Conservation (phyloP, 1,140 invertebrate species). For the Nasonia giraulti region DNA sequence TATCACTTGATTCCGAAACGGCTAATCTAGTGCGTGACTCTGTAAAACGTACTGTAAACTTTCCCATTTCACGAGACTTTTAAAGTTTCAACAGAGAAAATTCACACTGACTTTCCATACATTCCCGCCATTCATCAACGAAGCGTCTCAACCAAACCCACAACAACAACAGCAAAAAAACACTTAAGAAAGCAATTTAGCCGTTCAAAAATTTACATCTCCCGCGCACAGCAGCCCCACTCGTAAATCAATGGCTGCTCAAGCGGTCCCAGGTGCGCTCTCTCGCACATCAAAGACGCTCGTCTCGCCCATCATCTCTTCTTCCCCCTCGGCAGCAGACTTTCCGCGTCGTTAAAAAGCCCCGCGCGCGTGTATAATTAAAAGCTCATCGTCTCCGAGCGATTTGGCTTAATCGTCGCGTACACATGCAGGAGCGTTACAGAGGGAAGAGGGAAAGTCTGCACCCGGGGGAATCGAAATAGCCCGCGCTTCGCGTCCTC, state of each 20-base stretch:
- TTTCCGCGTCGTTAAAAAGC: constrained; percentile 4
- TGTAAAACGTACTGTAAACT: not conserved
- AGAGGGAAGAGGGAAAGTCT: not conserved
- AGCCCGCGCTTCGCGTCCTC: not conserved
- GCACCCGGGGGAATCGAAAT: constrained; percentile 5
- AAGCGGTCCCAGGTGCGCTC: not conserved
- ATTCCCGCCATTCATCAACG: too few relatives aligned
- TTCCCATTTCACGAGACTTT: not conserved
- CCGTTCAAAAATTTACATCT: not conserved
- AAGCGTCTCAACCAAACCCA: too few relatives aligned
- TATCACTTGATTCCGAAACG: not conserved
- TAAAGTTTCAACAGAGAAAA: not conserved
- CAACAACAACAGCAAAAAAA: too few relatives aligned
- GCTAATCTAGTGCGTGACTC: not conserved
- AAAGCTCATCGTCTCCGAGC: constrained; percentile 8
- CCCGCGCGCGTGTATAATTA: constrained; percentile 4
- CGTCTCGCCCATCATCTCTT: not conserved
- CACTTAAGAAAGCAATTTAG: constrained; percentile 10
- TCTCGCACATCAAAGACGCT: constrained; percentile 11
- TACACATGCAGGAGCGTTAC: not conserved
- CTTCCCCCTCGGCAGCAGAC: not conserved
- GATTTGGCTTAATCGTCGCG: not conserved
- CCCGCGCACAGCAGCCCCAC: not conserved
- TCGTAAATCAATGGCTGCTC: not conserved
- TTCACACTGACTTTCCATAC: too few relatives aligned